Conservation (phyloP, 1,140 invertebrate genomes). For the Gonatopus flavifemur region DNA sequence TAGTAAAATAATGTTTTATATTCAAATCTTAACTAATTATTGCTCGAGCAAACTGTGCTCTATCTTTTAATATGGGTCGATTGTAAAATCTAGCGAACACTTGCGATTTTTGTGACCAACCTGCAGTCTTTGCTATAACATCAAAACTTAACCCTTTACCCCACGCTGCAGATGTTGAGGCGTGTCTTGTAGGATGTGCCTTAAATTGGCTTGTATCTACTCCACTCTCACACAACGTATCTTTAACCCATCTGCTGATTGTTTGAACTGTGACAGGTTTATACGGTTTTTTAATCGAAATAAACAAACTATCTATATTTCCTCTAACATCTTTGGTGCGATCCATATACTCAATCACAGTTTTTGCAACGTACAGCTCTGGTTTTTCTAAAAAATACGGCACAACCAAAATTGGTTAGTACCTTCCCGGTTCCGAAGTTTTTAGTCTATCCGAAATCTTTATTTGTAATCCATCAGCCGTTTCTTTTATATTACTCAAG, state of each 20-base stretch:
- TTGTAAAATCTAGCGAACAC: background rate
- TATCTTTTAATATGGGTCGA: background rate
- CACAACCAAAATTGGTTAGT: background rate
- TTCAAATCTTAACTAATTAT: too few relatives aligned
- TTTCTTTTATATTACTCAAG: too few relatives aligned
- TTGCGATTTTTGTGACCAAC: background rate
- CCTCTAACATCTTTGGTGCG: too few relatives aligned
- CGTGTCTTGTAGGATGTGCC: background rate
- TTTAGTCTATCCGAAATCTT: background rate
- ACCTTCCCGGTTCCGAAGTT: background rate
- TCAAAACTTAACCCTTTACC: background rate
- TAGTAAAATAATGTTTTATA: too few relatives aligned
- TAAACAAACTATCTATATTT: too few relatives aligned
- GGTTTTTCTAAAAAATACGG: background rate
- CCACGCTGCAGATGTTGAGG: background rate
- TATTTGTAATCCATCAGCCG: background rate
- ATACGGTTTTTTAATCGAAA: background rate
- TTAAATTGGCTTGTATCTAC: background rate
- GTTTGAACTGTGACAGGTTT: background rate
- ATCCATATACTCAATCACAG: background rate
- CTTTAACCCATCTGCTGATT: background rate
- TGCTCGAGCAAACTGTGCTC: too few relatives aligned
- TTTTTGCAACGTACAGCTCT: background rate
- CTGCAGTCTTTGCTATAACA: background rate
- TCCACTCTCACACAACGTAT: background rate